phyloP scores from a whole-genome alignment of 2,113 vertebrate species.

The Anseranas semipalmata region DNA sequence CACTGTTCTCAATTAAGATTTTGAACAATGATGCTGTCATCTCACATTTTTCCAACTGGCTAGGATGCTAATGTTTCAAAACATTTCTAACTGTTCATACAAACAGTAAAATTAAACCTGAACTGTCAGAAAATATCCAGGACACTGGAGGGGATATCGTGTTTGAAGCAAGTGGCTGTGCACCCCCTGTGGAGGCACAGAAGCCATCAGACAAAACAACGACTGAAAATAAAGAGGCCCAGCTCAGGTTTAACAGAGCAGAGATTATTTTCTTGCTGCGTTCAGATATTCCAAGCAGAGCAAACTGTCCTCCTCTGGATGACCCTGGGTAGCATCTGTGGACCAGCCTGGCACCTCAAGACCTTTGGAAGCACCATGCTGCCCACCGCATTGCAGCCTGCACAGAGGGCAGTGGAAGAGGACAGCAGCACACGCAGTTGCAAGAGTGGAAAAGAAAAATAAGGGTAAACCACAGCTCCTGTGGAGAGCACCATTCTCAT shows the following conservation, averaged over 20 bases:
- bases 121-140: not conserved
- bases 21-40: not conserved
- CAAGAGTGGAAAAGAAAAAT: not conserved
- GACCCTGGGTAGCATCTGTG: not conserved
- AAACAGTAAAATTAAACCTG: not conserved
- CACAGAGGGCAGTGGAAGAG: not conserved
- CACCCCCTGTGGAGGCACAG: not conserved
- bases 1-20: not conserved
- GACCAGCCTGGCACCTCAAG: not conserved
- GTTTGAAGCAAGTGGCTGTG: not conserved
- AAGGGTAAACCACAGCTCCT: not conserved
- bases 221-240: not conserved
- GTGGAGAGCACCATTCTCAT: not conserved
- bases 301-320: not conserved
- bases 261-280: not conserved
- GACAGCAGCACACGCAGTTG: accelerated
- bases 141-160: accelerated
- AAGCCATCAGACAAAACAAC: not conserved
- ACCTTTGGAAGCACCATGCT: not conserved
- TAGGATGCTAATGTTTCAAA: not conserved
- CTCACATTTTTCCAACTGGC: not conserved
- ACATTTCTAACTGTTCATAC: not conserved
- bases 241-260: not conserved
- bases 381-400: not conserved
- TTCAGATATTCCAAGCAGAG: not conserved